Percentiles rank a stretch among this genome's conserved stretches.
Evolutionary conservation across 2,888 invertebrate species (phyloP).

Genomic region (Apamea epomidion): DNA sequence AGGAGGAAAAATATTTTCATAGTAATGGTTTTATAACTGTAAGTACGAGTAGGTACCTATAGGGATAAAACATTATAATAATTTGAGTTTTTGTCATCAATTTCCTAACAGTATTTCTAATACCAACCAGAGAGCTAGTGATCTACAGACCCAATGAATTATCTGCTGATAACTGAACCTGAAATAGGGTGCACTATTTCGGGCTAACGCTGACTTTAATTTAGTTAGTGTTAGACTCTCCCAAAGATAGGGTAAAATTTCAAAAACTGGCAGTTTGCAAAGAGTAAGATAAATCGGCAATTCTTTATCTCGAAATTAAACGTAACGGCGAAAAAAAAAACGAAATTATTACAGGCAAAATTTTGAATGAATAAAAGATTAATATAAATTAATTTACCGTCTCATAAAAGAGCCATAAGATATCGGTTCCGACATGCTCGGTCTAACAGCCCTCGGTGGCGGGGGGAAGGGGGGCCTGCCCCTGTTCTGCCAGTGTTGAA

Average conservation of each 20-base stretch:
- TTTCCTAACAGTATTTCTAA: not conserved
- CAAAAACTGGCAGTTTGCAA: too few relatives aligned
- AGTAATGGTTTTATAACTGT: not conserved
- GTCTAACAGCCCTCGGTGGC: slow-evolving; percentile 84
- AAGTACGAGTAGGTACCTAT: not conserved
- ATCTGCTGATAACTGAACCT: not conserved
- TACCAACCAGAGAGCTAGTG: not conserved
- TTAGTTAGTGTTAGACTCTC: not conserved
- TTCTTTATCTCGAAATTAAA: not conserved
- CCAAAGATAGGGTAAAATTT: not conserved
- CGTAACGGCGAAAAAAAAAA: not conserved
- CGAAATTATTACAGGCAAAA: not conserved
- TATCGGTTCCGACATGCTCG: slow-evolving; percentile 63
- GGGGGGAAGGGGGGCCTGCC: slow-evolving; percentile 92
- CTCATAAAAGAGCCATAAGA: slow-evolving; percentile 59
- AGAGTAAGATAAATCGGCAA: not conserved
- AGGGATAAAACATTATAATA: not conserved
- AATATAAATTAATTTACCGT: slow-evolving; percentile 50
- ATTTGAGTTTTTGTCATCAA: not conserved
- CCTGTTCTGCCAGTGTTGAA: slow-evolving; percentile 90
- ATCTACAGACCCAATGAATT: not conserved
- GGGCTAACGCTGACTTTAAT: not conserved
- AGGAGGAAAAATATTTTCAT: not conserved
- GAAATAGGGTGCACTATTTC: not conserved
- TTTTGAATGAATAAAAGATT: not conserved